phyloP scores from a whole-genome alignment of 2,113 vertebrate species.

The Atherinomorus stipes region DNA sequence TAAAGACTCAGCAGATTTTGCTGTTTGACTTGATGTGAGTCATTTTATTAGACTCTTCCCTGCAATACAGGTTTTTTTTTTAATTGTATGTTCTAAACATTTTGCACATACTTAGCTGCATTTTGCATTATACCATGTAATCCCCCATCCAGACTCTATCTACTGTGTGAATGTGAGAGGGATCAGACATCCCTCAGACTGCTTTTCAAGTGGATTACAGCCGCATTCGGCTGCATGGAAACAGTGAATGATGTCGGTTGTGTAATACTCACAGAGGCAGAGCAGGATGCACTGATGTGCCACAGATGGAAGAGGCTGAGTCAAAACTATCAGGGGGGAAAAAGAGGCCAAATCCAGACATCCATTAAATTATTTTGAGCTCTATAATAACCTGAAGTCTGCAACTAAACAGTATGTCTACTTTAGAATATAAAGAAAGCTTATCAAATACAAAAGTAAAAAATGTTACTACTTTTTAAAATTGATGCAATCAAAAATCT shows the following conservation, averaged over 20 bases:
- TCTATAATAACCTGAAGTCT: too few species aligned
- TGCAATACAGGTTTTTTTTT: neutral
- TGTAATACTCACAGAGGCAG: neutral
- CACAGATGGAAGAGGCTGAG: neutral
- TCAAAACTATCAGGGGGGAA: neutral
- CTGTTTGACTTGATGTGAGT: too few species aligned
- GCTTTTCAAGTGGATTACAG: conserved; percentile 2
- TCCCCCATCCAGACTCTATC: neutral
- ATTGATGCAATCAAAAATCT: too few species aligned
- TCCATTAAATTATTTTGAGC: too few species aligned
- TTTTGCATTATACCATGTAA: neutral
- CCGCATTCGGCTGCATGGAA: neutral
- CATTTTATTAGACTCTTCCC: too few species aligned
- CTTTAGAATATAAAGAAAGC: too few species aligned
- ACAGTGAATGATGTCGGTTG: neutral
- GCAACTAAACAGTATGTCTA: too few species aligned
- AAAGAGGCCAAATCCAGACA: neutral
- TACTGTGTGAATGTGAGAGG: conserved; percentile 1
- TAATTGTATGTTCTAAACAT: neutral
- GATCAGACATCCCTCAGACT: neutral
- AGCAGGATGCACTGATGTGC: neutral
- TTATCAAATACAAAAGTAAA: too few species aligned
- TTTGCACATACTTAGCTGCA: neutral
- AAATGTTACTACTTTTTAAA: too few species aligned
- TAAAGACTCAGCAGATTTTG: neutral